Conservation (phyloP, 2,888 invertebrate species). For the Agrotis ipsilon region DNA sequence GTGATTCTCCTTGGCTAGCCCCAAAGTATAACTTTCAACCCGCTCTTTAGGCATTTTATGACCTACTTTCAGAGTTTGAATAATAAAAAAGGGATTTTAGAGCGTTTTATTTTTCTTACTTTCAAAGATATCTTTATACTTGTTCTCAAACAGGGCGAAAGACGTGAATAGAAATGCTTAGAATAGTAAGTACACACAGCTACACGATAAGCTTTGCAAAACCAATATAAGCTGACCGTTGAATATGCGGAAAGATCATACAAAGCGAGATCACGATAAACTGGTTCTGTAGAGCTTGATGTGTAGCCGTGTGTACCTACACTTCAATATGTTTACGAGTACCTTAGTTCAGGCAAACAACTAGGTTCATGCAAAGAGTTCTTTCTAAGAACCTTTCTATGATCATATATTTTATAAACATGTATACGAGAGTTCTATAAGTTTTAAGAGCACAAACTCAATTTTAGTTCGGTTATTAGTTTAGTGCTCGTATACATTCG, state of each 20-base stretch:
- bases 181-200: too few relatives aligned
- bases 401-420: background rate
- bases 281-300: too few relatives aligned
- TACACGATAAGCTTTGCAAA: too few relatives aligned
- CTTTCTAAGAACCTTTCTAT: background rate
- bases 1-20: too few relatives aligned
- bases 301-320: too few relatives aligned
- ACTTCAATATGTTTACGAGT: background rate
- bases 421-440: background rate
- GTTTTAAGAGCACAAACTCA: background rate
- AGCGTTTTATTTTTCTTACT: conserved; percentile 2
- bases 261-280: too few relatives aligned
- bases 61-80: too few relatives aligned
- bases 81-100: too few relatives aligned
- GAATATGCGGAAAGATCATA: too few relatives aligned
- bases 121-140: conserved; percentile 4
- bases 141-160: background rate
- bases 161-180: background rate
- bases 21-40: too few relatives aligned
- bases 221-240: too few relatives aligned
- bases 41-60: too few relatives aligned
- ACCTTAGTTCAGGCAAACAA: background rate
- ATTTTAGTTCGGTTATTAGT: background rate
- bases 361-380: background rate
- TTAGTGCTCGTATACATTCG: background rate